Evolutionary conservation across 1,140 invertebrate genomes (phyloP).

Genomic region (Drosophila equinoxialis): DNA sequence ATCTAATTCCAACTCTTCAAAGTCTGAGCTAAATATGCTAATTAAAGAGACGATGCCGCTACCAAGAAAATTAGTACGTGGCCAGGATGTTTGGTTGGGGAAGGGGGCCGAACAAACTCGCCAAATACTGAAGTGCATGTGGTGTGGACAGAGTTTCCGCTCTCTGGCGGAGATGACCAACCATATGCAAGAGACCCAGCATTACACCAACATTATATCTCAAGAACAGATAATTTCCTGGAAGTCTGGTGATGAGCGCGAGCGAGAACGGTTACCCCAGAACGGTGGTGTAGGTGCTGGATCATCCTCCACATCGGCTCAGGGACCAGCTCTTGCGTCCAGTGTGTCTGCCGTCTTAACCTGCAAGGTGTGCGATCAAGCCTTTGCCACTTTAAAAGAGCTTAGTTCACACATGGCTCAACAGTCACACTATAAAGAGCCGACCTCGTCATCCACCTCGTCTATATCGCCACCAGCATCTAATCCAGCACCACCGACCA

Average conservation of each 20-base stretch:
- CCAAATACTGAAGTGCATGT: constrained; percentile 99
- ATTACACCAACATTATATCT: constrained; percentile 98
- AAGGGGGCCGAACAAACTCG: constrained; percentile 98
- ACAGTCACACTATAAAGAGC: constrained; percentile 97
- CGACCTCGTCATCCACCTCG: constrained; percentile 91
- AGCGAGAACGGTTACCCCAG: constrained; percentile 18
- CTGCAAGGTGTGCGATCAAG: constrained; percentile 98
- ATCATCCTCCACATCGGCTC: constrained; percentile 1
- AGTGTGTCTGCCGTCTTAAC: constrained; percentile 97
- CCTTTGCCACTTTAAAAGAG: constrained; percentile 97
- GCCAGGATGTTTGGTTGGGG: constrained; percentile 99
- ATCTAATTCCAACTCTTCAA: constrained; percentile 84
- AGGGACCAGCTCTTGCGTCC: constrained; percentile 23
- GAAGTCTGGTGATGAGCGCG: constrained; percentile 91
- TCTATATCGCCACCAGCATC: constrained; percentile 20
- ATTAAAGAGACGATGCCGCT: constrained; percentile 97
- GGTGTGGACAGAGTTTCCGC: constrained; percentile 98
- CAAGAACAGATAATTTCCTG: constrained; percentile 98
- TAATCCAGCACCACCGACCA: constrained; percentile 13
- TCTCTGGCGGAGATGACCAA: constrained; percentile 98
- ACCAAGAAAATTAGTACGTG: constrained; percentile 96
- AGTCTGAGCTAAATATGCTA: constrained; percentile 91
- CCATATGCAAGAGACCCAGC: constrained; percentile 99
- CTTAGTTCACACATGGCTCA: constrained; percentile 99
- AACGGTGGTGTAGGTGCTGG: constrained; percentile 21